Evolutionary conservation across 2,888 invertebrate genomes (phyloP), one percentile per base, ranked within the genome.

Genomic region (Dicroscelio sp.): DNA sequence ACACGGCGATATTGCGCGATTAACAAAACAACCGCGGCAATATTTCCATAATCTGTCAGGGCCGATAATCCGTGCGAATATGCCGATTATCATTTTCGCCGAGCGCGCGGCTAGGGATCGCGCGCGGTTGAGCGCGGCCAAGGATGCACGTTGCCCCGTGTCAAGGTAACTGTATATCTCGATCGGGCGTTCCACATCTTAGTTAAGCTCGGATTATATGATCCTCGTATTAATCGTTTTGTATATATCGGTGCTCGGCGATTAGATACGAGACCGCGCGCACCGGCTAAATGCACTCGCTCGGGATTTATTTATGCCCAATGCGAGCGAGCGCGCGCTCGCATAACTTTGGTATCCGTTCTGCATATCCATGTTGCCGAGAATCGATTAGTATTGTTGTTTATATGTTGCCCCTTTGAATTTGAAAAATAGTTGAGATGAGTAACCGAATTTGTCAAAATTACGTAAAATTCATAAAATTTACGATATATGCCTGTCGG

Each of bases 141-240:
- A 90, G 83, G 86, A 86, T 90, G 71, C 82, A 75, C 86, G 55
- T 80, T 82, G 71, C 76, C 78, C 82, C 71, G 86, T 85, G 84
- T 87, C 90, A 90, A 90, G 90, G 87, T 90, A 90, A 90, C 90
- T 90, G 90, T 90, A 90, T 87, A 90, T 90, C 87, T 79, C 75
- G 90, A 90, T 90, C 87, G 80, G 48, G 35, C 87, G 90, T 90
- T 90, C 87, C 87, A 90, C 90, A 85, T 88, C 90, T 90, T 87
- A 88, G 87, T 90, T 90, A 85, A 87, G 87, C 90, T 58, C 80
- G 67, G 90, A 90, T 87, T 90, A 90, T 90, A 90, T 86, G 90
- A 89, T 89, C 60, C 76, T 82, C 43, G 85, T 86, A 86, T 89
- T 89, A 86, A 85, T 89, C 86, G 89, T 86, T 89, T 89, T 89